Percentiles rank a stretch among this genome's conserved stretches.
Evolutionary conservation across 2,113 vertebrate genomes (phyloP).

Genomic region (Barbus barbus): DNA sequence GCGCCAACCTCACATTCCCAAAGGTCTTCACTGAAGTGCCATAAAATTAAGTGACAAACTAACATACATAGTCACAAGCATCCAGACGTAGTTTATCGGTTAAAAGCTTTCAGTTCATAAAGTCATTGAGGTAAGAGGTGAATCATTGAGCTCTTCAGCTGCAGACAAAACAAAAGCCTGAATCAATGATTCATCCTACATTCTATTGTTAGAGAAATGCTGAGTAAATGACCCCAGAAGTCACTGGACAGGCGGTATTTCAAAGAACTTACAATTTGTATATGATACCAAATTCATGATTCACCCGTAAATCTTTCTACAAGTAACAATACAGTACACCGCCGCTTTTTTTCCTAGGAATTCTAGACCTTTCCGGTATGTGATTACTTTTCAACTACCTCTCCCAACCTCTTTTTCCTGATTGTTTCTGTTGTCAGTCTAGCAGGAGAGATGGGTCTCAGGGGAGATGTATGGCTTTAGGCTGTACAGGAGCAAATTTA

Average conservation of each 20-base stretch:
- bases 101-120: neutral
- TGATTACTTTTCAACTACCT: conserved; percentile 42
- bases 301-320: neutral
- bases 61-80: neutral
- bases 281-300: neutral
- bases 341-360: neutral
- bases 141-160: neutral
- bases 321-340: neutral
- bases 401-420: conserved; percentile 44
- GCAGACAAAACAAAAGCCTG: neutral
- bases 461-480: conserved; percentile 76
- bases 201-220: neutral
- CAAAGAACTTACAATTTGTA: neutral
- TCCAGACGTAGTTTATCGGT: neutral
- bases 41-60: neutral
- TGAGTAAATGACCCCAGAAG: neutral
- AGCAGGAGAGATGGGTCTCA: conserved; percentile 60
- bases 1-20: neutral
- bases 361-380: conserved; percentile 29
- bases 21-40: neutral
- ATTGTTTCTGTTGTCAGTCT: conserved; percentile 62
- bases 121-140: neutral
- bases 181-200: neutral
- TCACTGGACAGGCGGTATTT: neutral
- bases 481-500: conserved; percentile 66